A percentile compares a stretch with the other conserved stretches of the same genome.
Conservation (phyloP, 2,888 invertebrate genomes). For the Mylabris sibirica region DNA sequence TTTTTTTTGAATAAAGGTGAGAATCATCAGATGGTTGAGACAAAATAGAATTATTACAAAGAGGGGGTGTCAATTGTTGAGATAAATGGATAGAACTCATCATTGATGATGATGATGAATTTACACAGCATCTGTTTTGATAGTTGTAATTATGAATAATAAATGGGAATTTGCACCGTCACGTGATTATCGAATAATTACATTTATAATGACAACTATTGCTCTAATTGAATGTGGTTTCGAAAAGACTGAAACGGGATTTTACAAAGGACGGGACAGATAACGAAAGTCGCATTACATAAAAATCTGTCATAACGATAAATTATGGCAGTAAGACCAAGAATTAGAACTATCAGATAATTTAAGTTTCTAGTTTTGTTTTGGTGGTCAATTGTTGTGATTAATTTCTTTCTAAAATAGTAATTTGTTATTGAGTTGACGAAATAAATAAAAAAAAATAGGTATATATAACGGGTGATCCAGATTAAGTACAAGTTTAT, state of each 20-base stretch:
- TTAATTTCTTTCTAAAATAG: neutral
- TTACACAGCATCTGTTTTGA: conserved; percentile 17
- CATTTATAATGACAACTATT: neutral
- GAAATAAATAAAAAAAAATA: neutral
- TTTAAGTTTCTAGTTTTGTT: neutral
- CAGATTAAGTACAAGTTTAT: neutral
- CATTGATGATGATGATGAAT: conserved; percentile 20
- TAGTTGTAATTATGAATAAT: conserved; percentile 13
- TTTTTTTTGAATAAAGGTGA: conserved; percentile 25
- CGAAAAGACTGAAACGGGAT: neutral
- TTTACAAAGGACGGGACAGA: neutral
- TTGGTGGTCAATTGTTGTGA: neutral
- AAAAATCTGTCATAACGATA: conserved; percentile 3
- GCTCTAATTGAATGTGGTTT: neutral
- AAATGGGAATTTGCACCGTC: conserved; percentile 14
- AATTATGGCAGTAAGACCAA: neutral
- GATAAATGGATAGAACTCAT: conserved; percentile 24
- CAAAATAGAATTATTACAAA: neutral
- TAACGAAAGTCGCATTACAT: conserved; percentile 3
- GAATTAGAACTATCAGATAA: conserved; percentile 13
- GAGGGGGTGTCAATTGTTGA: neutral
- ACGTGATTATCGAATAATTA: neutral
- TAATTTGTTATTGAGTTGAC: neutral
- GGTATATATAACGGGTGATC: neutral
- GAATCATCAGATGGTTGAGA: conserved; percentile 27